These are phyloP conservation scores for Aurelia aurita DNA, from an alignment of 30 jellyfish, hydroid and myxozoan genomes.

Conservation along the genomic window DNA sequence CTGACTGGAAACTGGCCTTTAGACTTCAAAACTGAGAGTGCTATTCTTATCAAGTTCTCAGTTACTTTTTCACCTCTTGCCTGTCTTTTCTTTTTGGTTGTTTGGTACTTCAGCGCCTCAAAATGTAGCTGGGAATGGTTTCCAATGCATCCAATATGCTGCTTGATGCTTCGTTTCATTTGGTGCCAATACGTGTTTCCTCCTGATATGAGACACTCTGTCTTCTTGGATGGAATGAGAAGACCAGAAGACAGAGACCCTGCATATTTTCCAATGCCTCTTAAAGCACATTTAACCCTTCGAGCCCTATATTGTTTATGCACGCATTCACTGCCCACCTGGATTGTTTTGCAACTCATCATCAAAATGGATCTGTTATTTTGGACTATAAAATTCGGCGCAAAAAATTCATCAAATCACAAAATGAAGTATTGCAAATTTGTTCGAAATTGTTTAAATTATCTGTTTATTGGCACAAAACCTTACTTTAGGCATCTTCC, in stretches of 20 bases:
- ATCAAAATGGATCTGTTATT: no score
- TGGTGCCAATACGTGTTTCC: background rate
- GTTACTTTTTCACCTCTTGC: conserved; percentile 15
- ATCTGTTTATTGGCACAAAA: no score
- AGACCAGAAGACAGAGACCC: conserved; percentile 27
- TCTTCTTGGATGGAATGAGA: conserved; percentile 1
- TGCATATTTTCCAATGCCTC: conserved; percentile 12
- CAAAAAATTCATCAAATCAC: no score
- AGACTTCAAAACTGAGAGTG: conserved; percentile 26
- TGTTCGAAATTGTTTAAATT: no score
- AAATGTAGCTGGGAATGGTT: conserved; percentile 2
- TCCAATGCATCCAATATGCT: background rate
- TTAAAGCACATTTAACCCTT: conserved; percentile 1
- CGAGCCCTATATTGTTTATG: no score
- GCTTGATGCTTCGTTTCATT: conserved; percentile 3
- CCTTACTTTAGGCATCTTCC: no score
- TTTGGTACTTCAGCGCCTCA: conserved; percentile 4
- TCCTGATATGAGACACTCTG: no score
- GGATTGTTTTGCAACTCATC: no score
- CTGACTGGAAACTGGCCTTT: no score
- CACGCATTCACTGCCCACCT: no score
- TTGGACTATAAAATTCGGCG: no score
- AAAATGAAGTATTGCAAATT: no score
- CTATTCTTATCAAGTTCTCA: conserved; percentile 18
- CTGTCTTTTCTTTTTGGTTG: conserved; percentile 2